A percentile compares a stretch with the other conserved stretches of the same genome.
phyloP scores from a whole-genome alignment of 2,888 invertebrate species.

The Synergus japonicus region DNA sequence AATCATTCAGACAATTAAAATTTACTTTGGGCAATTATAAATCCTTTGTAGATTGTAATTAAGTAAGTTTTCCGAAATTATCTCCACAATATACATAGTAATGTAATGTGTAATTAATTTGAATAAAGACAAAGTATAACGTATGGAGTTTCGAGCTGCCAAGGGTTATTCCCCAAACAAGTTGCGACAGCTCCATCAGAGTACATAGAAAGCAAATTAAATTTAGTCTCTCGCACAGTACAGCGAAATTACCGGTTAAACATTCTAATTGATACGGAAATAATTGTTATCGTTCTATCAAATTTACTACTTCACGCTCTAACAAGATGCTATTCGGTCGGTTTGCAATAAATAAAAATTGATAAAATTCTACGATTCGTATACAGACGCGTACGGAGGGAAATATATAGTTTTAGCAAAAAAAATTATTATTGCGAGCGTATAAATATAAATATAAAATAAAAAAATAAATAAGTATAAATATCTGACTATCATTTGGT shows the following conservation, averaged over 20 bases:
- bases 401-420: no score
- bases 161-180: conserved; percentile 43
- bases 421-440: no score
- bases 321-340: background rate
- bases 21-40: no score
- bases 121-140: conserved; percentile 14
- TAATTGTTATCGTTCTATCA: conserved; percentile 42
- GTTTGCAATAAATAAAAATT: background rate
- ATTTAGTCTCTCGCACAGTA: conserved; percentile 45
- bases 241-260: conserved; percentile 48
- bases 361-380: no score
- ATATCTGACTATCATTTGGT: no score
- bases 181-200: conserved; percentile 46
- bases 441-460: no score
- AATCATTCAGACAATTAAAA: background rate
- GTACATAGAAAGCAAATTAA: conserved; percentile 47
- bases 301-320: background rate
- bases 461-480: no score
- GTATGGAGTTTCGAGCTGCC: conserved; percentile 14
- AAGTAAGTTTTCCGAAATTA: background rate
- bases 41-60: no score
- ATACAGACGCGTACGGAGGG: no score
- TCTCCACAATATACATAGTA: background rate
- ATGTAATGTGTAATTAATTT: conserved; percentile 11
- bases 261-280: conserved; percentile 49